Percentiles rank a stretch among this genome's conserved stretches.
phyloP scores from a whole-genome alignment of 2,888 invertebrate genomes.

The Oscheius onirici region DNA sequence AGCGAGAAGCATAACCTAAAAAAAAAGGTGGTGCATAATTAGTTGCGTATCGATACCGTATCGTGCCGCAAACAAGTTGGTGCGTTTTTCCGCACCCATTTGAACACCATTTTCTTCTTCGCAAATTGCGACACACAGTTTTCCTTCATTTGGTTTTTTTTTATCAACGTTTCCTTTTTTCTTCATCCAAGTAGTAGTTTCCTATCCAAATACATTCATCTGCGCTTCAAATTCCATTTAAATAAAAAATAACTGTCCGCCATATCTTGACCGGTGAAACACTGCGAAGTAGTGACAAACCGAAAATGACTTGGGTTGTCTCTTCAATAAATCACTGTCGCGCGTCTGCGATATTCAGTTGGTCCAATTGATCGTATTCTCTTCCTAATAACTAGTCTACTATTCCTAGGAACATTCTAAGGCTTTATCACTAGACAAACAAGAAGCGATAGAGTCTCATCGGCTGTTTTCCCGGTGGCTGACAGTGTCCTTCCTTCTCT shows the following conservation, averaged over 20 bases:
- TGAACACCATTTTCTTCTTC: no score
- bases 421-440: slow-evolving; percentile 10
- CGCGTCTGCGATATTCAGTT: neutral
- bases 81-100: no score
- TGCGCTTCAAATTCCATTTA: neutral
- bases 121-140: no score
- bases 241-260: no score
- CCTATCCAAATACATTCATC: neutral
- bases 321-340: slow-evolving; percentile 25
- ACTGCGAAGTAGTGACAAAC: neutral
- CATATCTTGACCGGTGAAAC: slow-evolving; percentile 1
- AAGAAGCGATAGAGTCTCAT: neutral
- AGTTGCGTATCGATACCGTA: neutral
- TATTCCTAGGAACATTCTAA: neutral
- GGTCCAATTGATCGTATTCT: slow-evolving; percentile 6
- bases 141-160: no score
- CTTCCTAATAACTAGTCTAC: neutral
- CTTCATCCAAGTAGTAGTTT: neutral
- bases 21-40: no score
- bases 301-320: slow-evolving; percentile 21
- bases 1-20: no score
- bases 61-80: neutral
- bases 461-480: slow-evolving; percentile 20
- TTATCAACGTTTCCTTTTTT: no score
- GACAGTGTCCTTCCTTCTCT: slow-evolving; percentile 9